These are phyloP conservation scores for Lamprotornis superbus DNA, from an alignment of 2,113 vertebrate genomes.

Conservation along the genomic window DNA sequence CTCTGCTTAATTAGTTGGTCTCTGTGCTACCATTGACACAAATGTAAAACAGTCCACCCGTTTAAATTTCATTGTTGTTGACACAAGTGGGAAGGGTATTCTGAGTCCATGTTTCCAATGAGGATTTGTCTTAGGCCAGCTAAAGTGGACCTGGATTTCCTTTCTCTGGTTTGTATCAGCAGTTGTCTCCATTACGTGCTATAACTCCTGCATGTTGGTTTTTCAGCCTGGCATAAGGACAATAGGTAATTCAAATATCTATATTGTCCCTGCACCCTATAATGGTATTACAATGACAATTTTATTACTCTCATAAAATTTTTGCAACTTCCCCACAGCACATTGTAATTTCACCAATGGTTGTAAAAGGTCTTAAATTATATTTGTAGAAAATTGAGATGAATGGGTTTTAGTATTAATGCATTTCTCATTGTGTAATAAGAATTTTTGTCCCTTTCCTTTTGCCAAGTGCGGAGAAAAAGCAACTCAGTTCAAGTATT, in stretches of 20 bases:
- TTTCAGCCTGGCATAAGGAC: conserved; percentile 48
- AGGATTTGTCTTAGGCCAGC: conserved; percentile 34
- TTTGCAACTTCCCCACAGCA: conserved; percentile 85
- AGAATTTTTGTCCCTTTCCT: conserved; percentile 76
- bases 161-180: conserved; percentile 44
- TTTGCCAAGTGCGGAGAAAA: conserved; percentile 87
- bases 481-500: conserved; percentile 89
- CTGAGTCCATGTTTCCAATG: neutral
- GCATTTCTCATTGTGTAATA: conserved; percentile 79
- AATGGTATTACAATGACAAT: conserved; percentile 77
- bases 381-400: conserved; percentile 86
- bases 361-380: conserved; percentile 89
- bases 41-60: neutral
- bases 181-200: conserved; percentile 55
- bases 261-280: conserved; percentile 66
- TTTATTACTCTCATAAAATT: conserved; percentile 92
- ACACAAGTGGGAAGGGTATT: conserved; percentile 30
- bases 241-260: conserved; percentile 67
- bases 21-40: conserved; percentile 31
- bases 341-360: conserved; percentile 86
- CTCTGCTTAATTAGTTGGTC: conserved; percentile 45
- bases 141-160: conserved; percentile 16
- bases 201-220: conserved; percentile 43
- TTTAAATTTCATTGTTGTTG: conserved; percentile 34
- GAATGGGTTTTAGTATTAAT: conserved; percentile 84